phyloP scores from a whole-genome alignment of 2,888 invertebrate species.

The Stratiomys singularior region DNA sequence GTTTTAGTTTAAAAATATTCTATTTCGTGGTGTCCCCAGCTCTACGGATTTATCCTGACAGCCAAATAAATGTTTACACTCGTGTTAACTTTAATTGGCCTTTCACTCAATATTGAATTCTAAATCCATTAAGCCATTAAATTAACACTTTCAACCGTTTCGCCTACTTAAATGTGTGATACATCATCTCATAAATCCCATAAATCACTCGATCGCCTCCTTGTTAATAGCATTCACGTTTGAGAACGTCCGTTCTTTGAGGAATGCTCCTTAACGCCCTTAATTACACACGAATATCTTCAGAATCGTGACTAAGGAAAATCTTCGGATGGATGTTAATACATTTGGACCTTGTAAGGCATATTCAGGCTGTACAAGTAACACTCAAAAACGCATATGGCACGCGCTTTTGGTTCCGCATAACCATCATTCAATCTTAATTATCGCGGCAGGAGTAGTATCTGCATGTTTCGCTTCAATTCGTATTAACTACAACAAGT shows the following conservation, averaged over 20 bases:
- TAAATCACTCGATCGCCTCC: neutral
- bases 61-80: no score
- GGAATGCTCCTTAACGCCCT: neutral
- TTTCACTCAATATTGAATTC: neutral
- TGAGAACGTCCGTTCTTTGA: neutral
- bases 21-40: no score
- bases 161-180: neutral
- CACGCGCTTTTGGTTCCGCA: conserved; percentile 15
- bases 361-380: neutral
- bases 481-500: neutral
- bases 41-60: no score
- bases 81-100: no score
- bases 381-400: neutral
- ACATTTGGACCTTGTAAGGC: neutral
- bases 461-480: no score
- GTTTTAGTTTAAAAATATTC: no score
- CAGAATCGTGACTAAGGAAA: conserved; percentile 26
- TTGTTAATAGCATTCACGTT: neutral
- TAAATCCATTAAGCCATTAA: neutral
- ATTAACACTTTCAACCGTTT: neutral
- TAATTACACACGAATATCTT: neutral
- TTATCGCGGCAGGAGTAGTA: neutral
- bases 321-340: neutral
- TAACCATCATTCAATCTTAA: conserved; percentile 4
- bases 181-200: neutral